Base-by-base conservation (phyloP, 1,140 invertebrate genomes). In the Pantala flavescens region DNA sequence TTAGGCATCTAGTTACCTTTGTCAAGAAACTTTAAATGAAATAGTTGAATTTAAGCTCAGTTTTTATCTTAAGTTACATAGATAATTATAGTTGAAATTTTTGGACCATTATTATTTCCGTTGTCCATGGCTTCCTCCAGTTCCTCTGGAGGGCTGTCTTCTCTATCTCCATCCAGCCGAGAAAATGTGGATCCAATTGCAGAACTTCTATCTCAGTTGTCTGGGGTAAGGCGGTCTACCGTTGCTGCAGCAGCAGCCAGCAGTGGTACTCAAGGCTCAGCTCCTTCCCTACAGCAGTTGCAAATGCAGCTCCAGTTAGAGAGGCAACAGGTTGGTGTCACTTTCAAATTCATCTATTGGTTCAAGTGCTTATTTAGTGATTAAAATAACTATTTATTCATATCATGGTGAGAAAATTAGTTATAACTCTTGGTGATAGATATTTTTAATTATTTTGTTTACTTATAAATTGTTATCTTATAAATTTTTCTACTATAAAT, bases 111-210 rank as follows among this genome's bases (percentile, higher is more conserved):
- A 63, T 63, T 63, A 63, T 63, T 63, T 63, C 49, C 49, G 49
- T 63, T 63, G n/a, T 63, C 49, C n/a, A 21, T 63, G 49, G 49
- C n/a, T 63, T 63, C 82, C 80, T 82, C 78, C 79, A 90, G 90
- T 84, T 89, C 90, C 77, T 90, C 92, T 77, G 91, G 92, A 79
- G 92, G 92, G 72, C 86, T 95, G 71, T 87, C 90, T 75, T 88
- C 90, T 75, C 82, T 92, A 78, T 95, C 93, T 78, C 91, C 91
- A 76, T 93, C 92, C 79, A 92, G 90, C 80, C 90, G 93, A 78
- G 96, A 98, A 81, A 89, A 92, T 77, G 92, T 94, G 81, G 96
- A 98, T 88, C 95, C 96, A 73, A 98, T 98, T 78, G 93, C 94
- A 63, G 95, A 98, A 86, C 86, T 97, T 77, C 85, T 97, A 74